These are phyloP conservation scores for Cynoglossus semilaevis DNA, from an alignment of 2,113 vertebrate genomes.

Conservation along the genomic window DNA sequence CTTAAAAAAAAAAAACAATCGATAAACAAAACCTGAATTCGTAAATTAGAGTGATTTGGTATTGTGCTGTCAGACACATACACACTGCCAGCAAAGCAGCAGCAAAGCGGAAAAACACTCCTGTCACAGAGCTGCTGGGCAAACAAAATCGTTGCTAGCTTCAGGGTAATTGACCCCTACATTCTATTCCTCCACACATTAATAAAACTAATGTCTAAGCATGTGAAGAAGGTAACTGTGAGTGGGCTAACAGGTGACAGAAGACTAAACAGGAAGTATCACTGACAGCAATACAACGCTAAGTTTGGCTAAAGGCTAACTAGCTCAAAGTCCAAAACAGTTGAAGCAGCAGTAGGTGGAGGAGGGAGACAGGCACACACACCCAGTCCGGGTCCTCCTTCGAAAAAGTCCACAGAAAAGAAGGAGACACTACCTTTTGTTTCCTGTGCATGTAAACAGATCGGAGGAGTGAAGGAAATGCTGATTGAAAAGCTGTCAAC, in stretches of 20 bases:
- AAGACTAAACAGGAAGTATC: slow-evolving; percentile 40
- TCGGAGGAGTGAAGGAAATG: neutral
- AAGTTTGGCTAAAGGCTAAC: slow-evolving; percentile 60
- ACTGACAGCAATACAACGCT: slow-evolving; percentile 30
- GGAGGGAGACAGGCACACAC: slow-evolving; percentile 12
- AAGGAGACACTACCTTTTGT: neutral
- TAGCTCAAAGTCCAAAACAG: slow-evolving; percentile 64
- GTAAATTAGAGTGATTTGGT: neutral
- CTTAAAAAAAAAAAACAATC: neutral
- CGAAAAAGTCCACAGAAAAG: neutral
- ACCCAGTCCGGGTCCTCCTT: slow-evolving; percentile 26
- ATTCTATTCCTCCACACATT: no score
- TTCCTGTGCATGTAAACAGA: neutral
- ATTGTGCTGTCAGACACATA: neutral
- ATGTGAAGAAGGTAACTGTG: neutral
- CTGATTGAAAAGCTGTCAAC: slow-evolving; percentile 52
- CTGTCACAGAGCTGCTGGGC: no score
- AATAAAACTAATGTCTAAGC: neutral
- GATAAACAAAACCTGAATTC: neutral
- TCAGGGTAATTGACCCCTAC: slow-evolving; percentile 18
- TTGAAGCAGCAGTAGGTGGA: slow-evolving; percentile 28
- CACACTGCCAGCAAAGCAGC: neutral
- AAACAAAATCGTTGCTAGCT: slow-evolving; percentile 17
- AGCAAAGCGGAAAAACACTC: slow-evolving; percentile 1
- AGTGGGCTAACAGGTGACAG: slow-evolving; percentile 23